Base-by-base conservation (phyloP, 2,888 invertebrate species). In the Oligia latruncula region DNA sequence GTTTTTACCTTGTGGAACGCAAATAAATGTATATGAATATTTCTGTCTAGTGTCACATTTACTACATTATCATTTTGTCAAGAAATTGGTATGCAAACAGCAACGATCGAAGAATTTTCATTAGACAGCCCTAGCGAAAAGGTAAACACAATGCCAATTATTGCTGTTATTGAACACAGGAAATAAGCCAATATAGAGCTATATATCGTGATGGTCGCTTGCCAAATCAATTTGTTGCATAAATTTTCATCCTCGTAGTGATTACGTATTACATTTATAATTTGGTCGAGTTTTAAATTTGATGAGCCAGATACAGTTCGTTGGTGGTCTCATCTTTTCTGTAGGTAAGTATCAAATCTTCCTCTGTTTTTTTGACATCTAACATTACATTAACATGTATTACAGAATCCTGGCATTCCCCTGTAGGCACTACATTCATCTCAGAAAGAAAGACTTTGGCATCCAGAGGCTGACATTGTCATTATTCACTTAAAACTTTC, bases 101-200 rank as follows among this genome's bases (percentile, higher is more conserved):
- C 17, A 43, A 78, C 66, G 20, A 35, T 13, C 8, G 29, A 55
- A 8, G 46, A 71, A 43, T 62, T 64, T 71, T 74, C n/a, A 75
- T 64, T 43, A 62, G 70, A 55, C 81, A 88, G 20, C 76, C 79
- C 78, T 82, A 78, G 52, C 49, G 46, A 77, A 71, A 73, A 72
- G 76, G 64, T 88, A 85, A 90, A 87, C 85, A 89, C 81, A 85
- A 84, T 90, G 87, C 88, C 87, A 87, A 87, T 87, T 75, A 85
- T 75, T 66, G 60, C 67, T 85, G 71, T 49, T 87, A 82, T 78
- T 74, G 55, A 71, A 81, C 46, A 75, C 81, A 88, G 86, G 87
- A 90, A 87, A 90, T 90, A 85, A 84, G 80, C 75, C 82, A 89
- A 88, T 79, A 81, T 86, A 83, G 84, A 83, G 78, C 71, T 87